Base-by-base conservation (phyloP, 2,797 vertebrate species). In the Gallinago solitaria region DNA sequence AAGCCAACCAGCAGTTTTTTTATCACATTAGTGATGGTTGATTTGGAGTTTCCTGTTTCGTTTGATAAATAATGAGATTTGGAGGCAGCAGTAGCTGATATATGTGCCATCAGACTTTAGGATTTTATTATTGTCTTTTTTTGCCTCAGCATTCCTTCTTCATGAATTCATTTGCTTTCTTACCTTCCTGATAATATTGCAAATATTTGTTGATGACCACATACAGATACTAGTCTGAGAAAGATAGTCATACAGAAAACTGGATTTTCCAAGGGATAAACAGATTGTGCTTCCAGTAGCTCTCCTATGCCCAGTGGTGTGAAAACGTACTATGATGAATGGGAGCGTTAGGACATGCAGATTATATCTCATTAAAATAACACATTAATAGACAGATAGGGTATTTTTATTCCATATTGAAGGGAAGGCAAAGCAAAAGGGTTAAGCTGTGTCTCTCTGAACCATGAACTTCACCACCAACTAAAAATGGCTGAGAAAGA, bases 311-410 rank as follows among this genome's bases (percentile, higher is more conserved):
- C 65, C 54, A 33, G 39, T 82, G 39, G 19, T 75, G 74, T 54
- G 68, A 61, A 90, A 77, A 54, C 37, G 11, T 32, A 30, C 50
- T 65, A 53, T 91, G 91, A 95, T 95, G 78, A 86, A 91, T 95
- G 70, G 43, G 75, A 92, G 53, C 73, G 73, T 82, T 76, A 90
- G 56, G 47, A 63, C 61, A 64, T 89, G 90, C 63, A 84, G 59
- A 90, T 95, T 83, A 91, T 54, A 35, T 84, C 67, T 93, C 81
- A 82, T 94, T 89, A 83, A 79, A 94, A 84, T 80, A 95, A 64
- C 51, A 13, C 57, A 47, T 76, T 91, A 93, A 76, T 88, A 69
- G 71, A 18, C 60, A 77, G 60, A 37, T 39, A 37, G 28, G 27
- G 53, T 7, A 16, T 28, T 19, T 92, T 67, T 95, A 87, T 89